phyloP scores from a whole-genome alignment of 2,797 vertebrate genomes.

The Mormyrops attenuatus region DNA sequence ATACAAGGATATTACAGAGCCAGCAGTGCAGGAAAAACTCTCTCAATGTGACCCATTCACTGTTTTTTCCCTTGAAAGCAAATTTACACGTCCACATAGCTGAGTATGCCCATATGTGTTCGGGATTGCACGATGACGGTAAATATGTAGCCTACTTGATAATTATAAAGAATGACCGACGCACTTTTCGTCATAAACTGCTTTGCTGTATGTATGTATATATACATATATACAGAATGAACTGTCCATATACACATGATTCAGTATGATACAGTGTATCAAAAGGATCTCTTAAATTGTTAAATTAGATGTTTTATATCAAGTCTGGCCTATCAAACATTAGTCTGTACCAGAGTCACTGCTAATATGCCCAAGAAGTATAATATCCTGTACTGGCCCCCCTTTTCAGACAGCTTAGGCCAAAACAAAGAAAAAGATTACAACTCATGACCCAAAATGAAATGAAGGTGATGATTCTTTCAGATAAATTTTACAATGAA shows the following conservation, averaged over 20 bases:
- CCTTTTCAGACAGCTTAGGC: background rate
- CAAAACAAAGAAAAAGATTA: background rate
- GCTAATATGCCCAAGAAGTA: background rate
- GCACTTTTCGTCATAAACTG: background rate
- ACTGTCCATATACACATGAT: background rate
- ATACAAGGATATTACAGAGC: background rate
- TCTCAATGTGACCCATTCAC: conserved; percentile 3
- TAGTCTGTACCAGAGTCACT: background rate
- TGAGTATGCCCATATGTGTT: background rate
- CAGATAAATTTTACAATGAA: background rate
- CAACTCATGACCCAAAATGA: background rate
- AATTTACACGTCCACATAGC: background rate
- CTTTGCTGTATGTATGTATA: background rate
- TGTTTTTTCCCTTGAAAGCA: background rate
- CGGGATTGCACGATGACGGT: background rate
- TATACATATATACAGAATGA: background rate
- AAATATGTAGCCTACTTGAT: background rate
- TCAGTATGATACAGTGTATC: background rate
- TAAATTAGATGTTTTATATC: background rate
- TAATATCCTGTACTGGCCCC: background rate
- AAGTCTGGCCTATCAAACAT: background rate
- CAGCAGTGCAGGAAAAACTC: background rate
- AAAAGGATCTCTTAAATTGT: background rate
- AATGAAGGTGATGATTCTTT: background rate
- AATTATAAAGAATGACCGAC: background rate